Percentiles rank a stretch among this genome's conserved stretches.
Evolutionary conservation across 2,113 vertebrate genomes (phyloP).

Genomic region (Corynorhinus townsendii): DNA sequence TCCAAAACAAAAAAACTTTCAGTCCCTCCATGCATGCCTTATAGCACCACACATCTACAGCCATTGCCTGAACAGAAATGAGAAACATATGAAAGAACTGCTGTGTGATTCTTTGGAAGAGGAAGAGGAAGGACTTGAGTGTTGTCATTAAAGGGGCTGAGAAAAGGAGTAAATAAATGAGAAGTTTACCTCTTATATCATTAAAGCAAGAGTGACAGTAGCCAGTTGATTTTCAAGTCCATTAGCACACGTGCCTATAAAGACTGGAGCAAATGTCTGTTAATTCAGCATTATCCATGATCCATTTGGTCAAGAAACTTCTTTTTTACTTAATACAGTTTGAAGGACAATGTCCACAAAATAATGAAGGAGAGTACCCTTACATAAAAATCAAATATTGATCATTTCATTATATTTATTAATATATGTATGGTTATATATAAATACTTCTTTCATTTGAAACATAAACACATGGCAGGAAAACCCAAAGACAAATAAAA

Average conservation of each 20-base stretch:
- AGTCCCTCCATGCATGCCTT: background rate
- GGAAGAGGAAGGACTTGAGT: background rate
- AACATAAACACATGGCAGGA: background rate
- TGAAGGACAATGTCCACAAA: background rate
- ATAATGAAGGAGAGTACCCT: background rate
- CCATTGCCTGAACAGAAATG: background rate
- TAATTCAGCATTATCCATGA: background rate
- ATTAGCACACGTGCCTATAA: background rate
- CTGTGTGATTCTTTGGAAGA: background rate
- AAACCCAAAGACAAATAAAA: background rate
- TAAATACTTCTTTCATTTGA: background rate
- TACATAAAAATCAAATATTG: background rate
- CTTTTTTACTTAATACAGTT: background rate
- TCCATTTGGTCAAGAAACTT: background rate
- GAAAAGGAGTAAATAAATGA: background rate
- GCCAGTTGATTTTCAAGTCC: background rate
- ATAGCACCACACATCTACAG: rapidly evolving
- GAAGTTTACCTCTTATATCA: background rate
- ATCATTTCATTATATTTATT: background rate
- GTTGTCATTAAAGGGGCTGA: background rate
- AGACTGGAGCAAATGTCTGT: background rate
- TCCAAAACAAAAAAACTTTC: background rate
- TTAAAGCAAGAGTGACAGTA: background rate
- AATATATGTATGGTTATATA: background rate
- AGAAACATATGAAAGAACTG: background rate